phyloP scores from a whole-genome alignment of 2,113 vertebrate genomes.

The Meles meles region DNA sequence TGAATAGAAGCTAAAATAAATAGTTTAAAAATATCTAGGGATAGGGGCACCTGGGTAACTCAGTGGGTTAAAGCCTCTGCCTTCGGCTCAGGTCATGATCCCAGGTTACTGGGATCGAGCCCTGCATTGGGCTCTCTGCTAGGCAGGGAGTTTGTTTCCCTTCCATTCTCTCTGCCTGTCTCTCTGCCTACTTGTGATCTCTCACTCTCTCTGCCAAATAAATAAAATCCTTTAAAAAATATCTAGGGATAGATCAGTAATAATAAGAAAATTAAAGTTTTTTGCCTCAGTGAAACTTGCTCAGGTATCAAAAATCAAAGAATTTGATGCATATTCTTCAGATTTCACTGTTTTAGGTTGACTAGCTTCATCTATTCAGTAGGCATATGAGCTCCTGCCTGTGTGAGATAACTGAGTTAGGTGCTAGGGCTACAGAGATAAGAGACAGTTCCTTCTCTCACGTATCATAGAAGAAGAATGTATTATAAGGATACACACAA shows the following conservation, averaged over 20 bases:
- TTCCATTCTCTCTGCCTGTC: too few relatives aligned
- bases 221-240: not conserved
- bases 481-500: not conserved
- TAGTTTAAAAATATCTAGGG: not conserved
- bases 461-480: not conserved
- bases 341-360: not conserved
- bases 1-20: conserved; percentile 44
- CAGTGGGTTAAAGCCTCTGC: too few relatives aligned
- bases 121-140: too few relatives aligned
- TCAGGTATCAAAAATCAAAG: conserved; percentile 2
- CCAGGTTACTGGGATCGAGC: too few relatives aligned
- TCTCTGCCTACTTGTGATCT: too few relatives aligned
- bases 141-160: too few relatives aligned
- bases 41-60: too few relatives aligned
- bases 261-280: conserved; percentile 14
- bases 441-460: not conserved
- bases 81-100: too few relatives aligned
- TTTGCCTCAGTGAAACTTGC: not conserved
- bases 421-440: not conserved
- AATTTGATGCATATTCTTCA: conserved; percentile 21
- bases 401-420: not conserved
- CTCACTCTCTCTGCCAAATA: too few relatives aligned
- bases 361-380: not conserved
- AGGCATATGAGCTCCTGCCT: not conserved
- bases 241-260: not conserved